Base-by-base conservation (phyloP, 2,888 invertebrate species). In the Stegophylla sp. region DNA sequence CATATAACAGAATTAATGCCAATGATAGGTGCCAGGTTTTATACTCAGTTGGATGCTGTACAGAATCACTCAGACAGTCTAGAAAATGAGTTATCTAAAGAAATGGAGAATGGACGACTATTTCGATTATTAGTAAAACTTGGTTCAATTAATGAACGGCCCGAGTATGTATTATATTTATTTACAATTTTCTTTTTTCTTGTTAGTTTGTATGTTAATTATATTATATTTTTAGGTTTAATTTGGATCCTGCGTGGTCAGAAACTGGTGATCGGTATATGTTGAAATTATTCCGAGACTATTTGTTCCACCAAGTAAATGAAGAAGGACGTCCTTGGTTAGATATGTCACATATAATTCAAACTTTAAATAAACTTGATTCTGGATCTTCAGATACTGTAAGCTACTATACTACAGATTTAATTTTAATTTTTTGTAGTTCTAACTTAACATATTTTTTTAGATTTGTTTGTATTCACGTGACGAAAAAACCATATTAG, bases 221-320 rank as follows among this genome's bases (percentile, higher is more conserved):
- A 15, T 23, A 26, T 74, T 83, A 82, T 48, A 82, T 82, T 85
- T 86, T n/a, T 86, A 95, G 95, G 86, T 90, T 96, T 85, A 95
- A 95, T 87, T 88, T 96, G 90, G 98, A 98, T 87, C 91, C 93
- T 15, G 91, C 94, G 17, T 99, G 99, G 98, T 93, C 97, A 51
- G 99, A 99, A 88, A 98, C 98, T 28, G 98, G 98, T 26, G 97
- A 98, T 88, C 91, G 98, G 76, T 99, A 98, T 88, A 94, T 99
- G 93, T 89, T 99, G 88, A 98, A 98, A 88, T 88, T 99, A 86
- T 99, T 98, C 89, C 91, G 98, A 83, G 98, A 99, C 89, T 97
- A 96, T 87, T 89, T 98, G 85, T 98, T 99, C 88, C 98, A 99
- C 89, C 94, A 97, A 87, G 95, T 97, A 83, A 92, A 93, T 20